phyloP scores from a whole-genome alignment of 2,888 invertebrate species.

The Chrysina gloriosa region DNA sequence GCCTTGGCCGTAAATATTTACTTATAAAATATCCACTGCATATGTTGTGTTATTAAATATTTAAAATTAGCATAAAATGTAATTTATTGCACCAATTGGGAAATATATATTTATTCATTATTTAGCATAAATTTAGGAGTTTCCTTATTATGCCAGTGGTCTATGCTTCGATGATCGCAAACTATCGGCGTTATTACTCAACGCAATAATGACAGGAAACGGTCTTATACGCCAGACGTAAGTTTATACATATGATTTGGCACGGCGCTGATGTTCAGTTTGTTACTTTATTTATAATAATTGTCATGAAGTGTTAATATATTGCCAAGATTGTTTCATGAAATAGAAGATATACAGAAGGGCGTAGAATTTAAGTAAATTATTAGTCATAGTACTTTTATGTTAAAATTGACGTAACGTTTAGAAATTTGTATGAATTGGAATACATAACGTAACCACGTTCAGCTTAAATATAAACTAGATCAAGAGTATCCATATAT shows the following conservation, averaged over 20 bases:
- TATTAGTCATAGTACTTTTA: no score
- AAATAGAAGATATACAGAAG: no score
- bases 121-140: conserved; percentile 1
- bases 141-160: background rate
- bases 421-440: no score
- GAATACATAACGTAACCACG: no score
- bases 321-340: no score
- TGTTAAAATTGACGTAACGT: no score
- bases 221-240: background rate
- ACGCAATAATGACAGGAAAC: conserved; percentile 12
- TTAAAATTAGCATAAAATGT: background rate
- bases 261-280: background rate
- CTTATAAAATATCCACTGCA: background rate
- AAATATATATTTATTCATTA: background rate
- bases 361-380: no score
- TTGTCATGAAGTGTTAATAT: background rate
- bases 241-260: no score
- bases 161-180: conserved; percentile 16
- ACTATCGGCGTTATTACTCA: background rate
- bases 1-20: conserved; percentile 13
- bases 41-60: conserved; percentile 4
- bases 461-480: no score
- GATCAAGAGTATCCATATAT: no score
- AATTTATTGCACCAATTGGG: background rate
- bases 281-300: conserved; percentile 12